phyloP scores from a whole-genome alignment of 2,888 invertebrate genomes.

The Nymphalis c-album region DNA sequence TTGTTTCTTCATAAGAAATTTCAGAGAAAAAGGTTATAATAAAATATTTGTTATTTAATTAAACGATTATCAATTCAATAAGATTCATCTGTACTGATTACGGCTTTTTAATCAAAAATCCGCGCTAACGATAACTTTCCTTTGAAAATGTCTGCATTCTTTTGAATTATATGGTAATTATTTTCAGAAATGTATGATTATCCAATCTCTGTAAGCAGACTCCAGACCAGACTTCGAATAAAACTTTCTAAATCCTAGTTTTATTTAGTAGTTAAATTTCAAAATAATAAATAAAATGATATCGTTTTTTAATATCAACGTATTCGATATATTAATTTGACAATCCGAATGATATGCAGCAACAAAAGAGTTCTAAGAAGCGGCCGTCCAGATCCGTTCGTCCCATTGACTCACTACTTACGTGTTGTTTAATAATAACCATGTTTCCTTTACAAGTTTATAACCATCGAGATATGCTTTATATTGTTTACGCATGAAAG shows the following conservation, averaged over 20 bases:
- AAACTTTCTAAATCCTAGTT: neutral
- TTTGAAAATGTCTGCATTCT: neutral
- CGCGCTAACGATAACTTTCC: neutral
- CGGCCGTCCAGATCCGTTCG: constrained; percentile 63
- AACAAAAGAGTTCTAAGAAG: constrained; percentile 76
- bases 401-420: constrained; percentile 73
- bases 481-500: constrained; percentile 20
- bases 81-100: neutral
- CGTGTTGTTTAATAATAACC: constrained; percentile 73
- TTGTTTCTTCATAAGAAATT: too few species aligned
- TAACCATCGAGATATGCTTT: constrained; percentile 19
- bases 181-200: neutral
- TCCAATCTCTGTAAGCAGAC: neutral
- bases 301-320: constrained; percentile 45
- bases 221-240: neutral
- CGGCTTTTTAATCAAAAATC: neutral
- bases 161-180: neutral
- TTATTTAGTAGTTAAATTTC: neutral
- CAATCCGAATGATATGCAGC: constrained; percentile 76
- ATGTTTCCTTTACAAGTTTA: constrained; percentile 55
- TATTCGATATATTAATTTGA: constrained; percentile 68
- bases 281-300: neutral
- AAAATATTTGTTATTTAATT: neutral
- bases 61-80: neutral
- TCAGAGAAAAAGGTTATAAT: too few species aligned